phyloP scores from a whole-genome alignment of 2,797 vertebrate genomes.

The Prionace glauca region DNA sequence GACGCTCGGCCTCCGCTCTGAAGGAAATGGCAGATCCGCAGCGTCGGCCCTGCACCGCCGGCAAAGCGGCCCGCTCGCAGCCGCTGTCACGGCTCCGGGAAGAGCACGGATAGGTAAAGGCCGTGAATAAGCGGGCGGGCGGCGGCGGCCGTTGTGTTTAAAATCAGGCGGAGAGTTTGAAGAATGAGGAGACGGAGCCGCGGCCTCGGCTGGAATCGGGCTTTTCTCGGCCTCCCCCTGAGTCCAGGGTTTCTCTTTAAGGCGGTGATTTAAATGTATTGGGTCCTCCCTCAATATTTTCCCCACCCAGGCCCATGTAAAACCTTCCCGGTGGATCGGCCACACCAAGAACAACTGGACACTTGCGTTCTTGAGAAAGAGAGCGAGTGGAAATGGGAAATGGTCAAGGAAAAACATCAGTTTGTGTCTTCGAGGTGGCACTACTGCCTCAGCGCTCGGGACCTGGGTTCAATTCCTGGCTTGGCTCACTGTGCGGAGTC shows the following conservation, averaged over 20 bases:
- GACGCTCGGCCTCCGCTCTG: background rate
- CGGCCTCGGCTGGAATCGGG: background rate
- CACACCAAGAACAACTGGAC: background rate
- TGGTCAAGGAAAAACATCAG: background rate
- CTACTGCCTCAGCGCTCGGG: too few species aligned
- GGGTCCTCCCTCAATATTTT: background rate
- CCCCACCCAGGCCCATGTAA: background rate
- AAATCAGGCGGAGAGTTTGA: conserved; percentile 40
- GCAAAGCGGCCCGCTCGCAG: conserved; percentile 44
- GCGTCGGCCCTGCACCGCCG: conserved; percentile 43
- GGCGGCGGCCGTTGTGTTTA: background rate
- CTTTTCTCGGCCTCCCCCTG: background rate
- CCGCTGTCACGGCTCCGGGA: conserved; percentile 67
- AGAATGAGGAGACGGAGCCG: background rate
- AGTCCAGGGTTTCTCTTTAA: background rate
- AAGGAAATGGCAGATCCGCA: conserved; percentile 42
- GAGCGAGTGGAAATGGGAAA: background rate
- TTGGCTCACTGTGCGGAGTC: too few species aligned
- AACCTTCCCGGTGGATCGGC: background rate
- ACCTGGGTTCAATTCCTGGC: too few species aligned
- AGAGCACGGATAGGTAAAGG: conserved; percentile 81
- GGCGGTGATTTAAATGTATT: background rate
- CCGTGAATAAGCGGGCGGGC: background rate
- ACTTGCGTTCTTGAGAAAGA: too few species aligned
- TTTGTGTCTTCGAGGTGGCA: too few species aligned